Evolutionary conservation across 2,888 invertebrate genomes (phyloP).

Genomic region (Steromphala cineraria): DNA sequence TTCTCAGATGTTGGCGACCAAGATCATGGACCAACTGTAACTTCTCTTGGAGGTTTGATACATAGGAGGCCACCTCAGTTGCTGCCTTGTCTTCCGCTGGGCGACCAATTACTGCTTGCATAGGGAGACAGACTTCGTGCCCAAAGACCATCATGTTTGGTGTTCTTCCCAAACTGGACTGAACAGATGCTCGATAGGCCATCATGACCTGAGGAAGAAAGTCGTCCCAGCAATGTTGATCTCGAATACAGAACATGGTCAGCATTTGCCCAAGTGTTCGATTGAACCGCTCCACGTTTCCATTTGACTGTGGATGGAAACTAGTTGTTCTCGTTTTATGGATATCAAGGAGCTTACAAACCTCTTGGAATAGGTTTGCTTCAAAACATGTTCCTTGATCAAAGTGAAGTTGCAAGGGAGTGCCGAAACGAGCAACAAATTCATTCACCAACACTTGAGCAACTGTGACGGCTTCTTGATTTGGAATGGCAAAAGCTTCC

Average conservation of each 20-base stretch:
- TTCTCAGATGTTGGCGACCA: not conserved
- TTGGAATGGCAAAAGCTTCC: constrained; percentile 18
- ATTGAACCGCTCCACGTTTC: constrained; percentile 37
- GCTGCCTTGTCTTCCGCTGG: not conserved
- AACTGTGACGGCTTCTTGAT: constrained; percentile 14
- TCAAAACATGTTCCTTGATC: constrained; percentile 30
- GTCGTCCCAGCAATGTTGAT: constrained; percentile 31
- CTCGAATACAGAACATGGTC: not conserved
- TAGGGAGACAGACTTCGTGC: constrained; percentile 25
- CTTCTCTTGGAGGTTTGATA: not conserved
- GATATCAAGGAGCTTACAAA: constrained; percentile 34
- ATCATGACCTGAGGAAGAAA: constrained; percentile 38
- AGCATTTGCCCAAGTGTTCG: constrained; percentile 30
- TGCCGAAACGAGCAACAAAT: constrained; percentile 25
- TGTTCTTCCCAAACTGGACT: constrained; percentile 28
- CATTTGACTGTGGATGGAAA: constrained; percentile 34
- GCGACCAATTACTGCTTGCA: constrained; percentile 25
- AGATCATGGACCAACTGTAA: not conserved
- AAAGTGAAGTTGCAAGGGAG: constrained; percentile 23
- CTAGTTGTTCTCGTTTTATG: constrained; percentile 31
- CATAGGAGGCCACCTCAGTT: not conserved
- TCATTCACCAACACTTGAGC: constrained; percentile 20
- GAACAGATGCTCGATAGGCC: constrained; percentile 36
- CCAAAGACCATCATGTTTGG: constrained; percentile 41
- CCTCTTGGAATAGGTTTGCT: constrained; percentile 24